Evolutionary conservation across 2,888 invertebrate species (phyloP).

Genomic region (Smittia aterrima): DNA sequence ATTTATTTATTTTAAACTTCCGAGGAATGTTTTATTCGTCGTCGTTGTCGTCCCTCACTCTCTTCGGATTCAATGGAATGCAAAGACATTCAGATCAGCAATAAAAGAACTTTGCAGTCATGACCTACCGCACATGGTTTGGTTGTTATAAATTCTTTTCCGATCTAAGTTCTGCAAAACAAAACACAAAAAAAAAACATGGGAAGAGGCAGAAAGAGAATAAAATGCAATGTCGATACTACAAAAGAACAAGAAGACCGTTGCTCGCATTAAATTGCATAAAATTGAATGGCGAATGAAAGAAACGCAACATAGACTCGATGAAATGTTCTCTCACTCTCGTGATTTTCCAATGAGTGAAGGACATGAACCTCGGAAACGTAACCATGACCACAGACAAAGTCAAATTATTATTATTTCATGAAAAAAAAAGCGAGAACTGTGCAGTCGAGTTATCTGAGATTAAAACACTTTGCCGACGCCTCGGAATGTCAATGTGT

Average conservation of each 20-base stretch:
- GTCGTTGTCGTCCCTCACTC: too few species aligned
- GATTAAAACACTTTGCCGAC: slow-evolving; percentile 17
- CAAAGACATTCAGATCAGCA: too few species aligned
- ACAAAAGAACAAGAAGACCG: neutral
- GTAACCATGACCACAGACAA: slow-evolving; percentile 42
- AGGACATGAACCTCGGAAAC: slow-evolving; percentile 39
- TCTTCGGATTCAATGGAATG: too few species aligned
- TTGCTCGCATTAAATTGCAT: neutral
- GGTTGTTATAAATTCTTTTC: slow-evolving; percentile 11
- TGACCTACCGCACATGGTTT: slow-evolving; percentile 31
- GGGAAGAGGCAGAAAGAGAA: neutral
- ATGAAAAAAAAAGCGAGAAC: neutral
- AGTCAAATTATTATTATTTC: slow-evolving; percentile 21
- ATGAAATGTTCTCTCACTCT: neutral
- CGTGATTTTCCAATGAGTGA: slow-evolving; percentile 6
- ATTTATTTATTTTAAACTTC: too few species aligned
- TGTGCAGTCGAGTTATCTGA: neutral
- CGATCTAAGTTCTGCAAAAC: neutral
- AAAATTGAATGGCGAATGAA: neutral
- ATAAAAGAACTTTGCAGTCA: neutral
- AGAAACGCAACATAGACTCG: neutral
- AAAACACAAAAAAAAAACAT: neutral
- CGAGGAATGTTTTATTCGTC: too few species aligned
- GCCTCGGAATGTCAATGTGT: neutral
- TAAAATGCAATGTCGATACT: neutral